Base-by-base conservation (phyloP, 2,888 invertebrate species). In the Lypha dubia region DNA sequence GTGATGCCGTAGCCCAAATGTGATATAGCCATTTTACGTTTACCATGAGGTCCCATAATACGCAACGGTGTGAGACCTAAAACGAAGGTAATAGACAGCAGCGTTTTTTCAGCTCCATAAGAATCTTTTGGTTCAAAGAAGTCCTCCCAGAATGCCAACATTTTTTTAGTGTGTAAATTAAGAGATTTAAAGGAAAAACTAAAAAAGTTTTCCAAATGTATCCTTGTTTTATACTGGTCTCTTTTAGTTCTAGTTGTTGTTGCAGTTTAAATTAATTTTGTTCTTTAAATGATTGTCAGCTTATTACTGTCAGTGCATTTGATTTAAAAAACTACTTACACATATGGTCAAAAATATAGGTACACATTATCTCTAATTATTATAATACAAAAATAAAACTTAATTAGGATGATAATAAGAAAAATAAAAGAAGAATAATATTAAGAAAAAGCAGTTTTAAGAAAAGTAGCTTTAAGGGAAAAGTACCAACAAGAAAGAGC, bases 21-120 rank as follows among this genome's bases (percentile, higher is more conserved):
- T 49, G 89, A 89, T 4, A 90, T 86, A 6, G 74, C 63, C 5
- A 90, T 88, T 3, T 80, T 83, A 0, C 89, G 89, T 13, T 86
- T 85, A 0, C 88, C 88, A 0, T 82, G 38, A 0, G 80, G 60
- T 3, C 89, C 90, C 1, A 8, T 38, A 8, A 92, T 74, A 0
- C 89, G 87, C 41, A 92, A 88, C 0, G 92, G 92, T 13, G 92
- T 92, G 38, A 92, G 41, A 0, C 92, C 92, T 13, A 91, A 84
- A 0, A 91, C 8, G 63, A 89, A 91, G 1, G 91, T 90, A 28
- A 91, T 86, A 0, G 89, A 80, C 0, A 92, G 87, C 17, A 92
- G 53, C 4, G 89, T 90, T 51, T 88, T 89, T 71, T 90, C 88
- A 0, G 92, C 91, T 3, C 89, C 89, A 75, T 90, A 91, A 7